Base-by-base conservation (phyloP, 2,888 invertebrate species). In the Papilio gigon region DNA sequence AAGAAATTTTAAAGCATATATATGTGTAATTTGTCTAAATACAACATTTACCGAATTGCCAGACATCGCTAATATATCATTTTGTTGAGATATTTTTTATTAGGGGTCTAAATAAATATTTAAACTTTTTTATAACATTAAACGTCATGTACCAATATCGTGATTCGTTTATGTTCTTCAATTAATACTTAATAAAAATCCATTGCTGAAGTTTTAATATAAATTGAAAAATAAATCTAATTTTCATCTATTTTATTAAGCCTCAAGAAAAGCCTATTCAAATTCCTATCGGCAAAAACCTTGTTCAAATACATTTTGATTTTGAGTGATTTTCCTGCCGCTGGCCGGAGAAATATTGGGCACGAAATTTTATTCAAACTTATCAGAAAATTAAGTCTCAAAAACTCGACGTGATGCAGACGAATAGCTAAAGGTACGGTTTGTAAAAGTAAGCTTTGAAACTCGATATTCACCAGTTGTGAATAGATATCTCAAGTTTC, bases 71-170 rank as follows among this genome's bases (percentile, higher is more conserved):
- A 25, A 56, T 17, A 17, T 17, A 9, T 11, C 12, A 4, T 17
- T 56, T 17, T 3, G 30, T 17, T 17, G 30, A 4, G 53, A 56
- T 56, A 56, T 56, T 56, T 53, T 53, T 56, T 17, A 56, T 56
- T 56, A 56, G 30, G 30, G 53, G 30, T 9, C 53, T 30, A 17
- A 56, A 30, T 4, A 11, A 5, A 25, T 22, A 47, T 2, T 2
- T 25, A 5, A 25, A 5, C 14, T 50, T 50, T 6, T 5, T n/a
- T n/a, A n/a, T n/a, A n/a, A n/a, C n/a, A n/a, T n/a, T n/a, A n/a
- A n/a, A n/a, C n/a, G n/a, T n/a, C n/a, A n/a, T n/a, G n/a, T n/a
- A n/a, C n/a, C n/a, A n/a, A 20, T 44, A 11, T 20, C 20, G 20
- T 8, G 12, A 47, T 22, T 22, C 4, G 8, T 1, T 40, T 40